Evolutionary conservation across 2,888 invertebrate genomes (phyloP).

Genomic region (Siphlonurus alternatus): DNA sequence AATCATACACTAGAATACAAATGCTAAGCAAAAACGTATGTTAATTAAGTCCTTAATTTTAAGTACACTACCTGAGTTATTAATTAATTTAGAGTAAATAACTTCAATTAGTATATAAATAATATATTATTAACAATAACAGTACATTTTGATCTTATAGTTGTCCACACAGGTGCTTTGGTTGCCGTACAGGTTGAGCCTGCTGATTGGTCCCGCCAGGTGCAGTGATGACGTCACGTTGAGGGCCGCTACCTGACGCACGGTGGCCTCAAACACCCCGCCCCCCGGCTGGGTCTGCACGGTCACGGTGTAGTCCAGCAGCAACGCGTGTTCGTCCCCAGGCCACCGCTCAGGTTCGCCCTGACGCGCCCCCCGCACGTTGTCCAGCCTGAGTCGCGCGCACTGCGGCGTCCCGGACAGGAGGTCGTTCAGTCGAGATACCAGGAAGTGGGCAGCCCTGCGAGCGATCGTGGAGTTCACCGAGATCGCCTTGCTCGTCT

Average conservation of each 20-base stretch:
- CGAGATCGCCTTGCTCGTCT: no score
- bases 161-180: neutral
- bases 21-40: no score
- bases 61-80: no score
- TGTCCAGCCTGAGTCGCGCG: neutral
- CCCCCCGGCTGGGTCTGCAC: neutral
- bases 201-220: neutral
- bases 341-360: neutral
- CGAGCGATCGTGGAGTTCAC: no score
- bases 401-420: no score
- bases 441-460: no score
- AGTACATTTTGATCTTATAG: neutral
- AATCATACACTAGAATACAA: no score
- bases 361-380: neutral
- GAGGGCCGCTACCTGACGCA: neutral
- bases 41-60: no score
- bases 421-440: no score
- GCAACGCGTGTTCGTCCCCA: neutral
- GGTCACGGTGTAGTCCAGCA: neutral
- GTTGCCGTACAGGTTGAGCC: neutral
- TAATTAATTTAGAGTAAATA: no score
- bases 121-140: no score
- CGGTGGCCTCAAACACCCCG: neutral
- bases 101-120: no score
- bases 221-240: neutral